Evolutionary conservation across 2,113 vertebrate species (phyloP).

Genomic region (Cervus canadensis): DNA sequence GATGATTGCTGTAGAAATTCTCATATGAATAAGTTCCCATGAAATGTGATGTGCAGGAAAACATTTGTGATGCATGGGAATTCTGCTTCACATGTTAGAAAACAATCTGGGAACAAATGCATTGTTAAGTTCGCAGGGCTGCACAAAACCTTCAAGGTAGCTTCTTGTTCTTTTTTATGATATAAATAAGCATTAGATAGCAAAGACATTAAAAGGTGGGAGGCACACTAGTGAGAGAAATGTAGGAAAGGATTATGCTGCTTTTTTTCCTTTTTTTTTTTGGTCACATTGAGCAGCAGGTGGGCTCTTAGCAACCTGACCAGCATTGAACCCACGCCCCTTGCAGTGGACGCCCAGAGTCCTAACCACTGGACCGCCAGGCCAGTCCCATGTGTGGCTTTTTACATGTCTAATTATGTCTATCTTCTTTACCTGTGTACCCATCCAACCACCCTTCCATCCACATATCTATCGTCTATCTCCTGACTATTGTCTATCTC

Average conservation of each 20-base stretch:
- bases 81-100: neutral
- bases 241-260: neutral
- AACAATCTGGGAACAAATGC: neutral
- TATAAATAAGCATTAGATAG: neutral
- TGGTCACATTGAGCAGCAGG: neutral
- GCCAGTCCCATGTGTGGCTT: neutral
- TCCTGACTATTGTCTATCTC: neutral
- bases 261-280: neutral
- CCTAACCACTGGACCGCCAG: neutral
- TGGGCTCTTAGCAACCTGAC: neutral
- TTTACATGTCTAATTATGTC: neutral
- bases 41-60: neutral
- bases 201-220: neutral
- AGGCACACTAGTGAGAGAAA: neutral
- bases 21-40: neutral
- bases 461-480: neutral
- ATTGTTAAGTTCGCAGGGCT: neutral
- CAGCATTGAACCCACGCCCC: neutral
- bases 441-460: neutral
- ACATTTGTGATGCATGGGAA: rapidly evolving
- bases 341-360: neutral
- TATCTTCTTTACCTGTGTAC: neutral
- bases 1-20: neutral
- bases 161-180: neutral
- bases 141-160: neutral